Evolutionary conservation across 2,113 vertebrate species (phyloP), one percentile per base, ranked within the genome.

Genomic region (Jaculus jaculus): DNA sequence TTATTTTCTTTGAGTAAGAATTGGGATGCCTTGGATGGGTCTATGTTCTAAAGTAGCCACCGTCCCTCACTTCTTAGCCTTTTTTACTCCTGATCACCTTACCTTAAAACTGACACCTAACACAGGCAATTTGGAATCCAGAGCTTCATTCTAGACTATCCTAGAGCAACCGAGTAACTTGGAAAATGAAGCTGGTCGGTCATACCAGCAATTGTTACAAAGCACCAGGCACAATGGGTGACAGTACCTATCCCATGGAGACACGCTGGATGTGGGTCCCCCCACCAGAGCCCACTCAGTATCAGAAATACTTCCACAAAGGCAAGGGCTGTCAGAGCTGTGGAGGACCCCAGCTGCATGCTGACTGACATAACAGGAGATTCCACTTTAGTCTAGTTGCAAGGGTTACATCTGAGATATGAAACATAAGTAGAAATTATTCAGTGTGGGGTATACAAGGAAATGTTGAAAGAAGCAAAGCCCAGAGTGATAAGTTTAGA

Each of bases 341-440:
- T 0, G 8, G 32, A n/a, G 39, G 32, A 93, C 34, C 8, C n/a
- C 60, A 51, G 11, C 7, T 23, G 54, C 0, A 0, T 6, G 12
- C 54, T 9, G 2, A n/a, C 13, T 42, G 24, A 5, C 30, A 1
- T 30, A 42, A 26, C 17, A 1, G 1, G 58, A 54, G n/a, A 81
- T 23, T 21, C 28, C 28, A 28, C 60, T 65, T n/a, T 37, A 24
- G 18, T 32, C 69, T n/a, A n/a, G n/a, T n/a, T n/a, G n/a, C 37
- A 5, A 12, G 37, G 26, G 10, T 94, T 96, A 85, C 77, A 87
- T 7, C 42, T 72, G 78, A 90, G 63, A 51, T 47, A 11, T 87
- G 74, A 84, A 71, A 80, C 54, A 3, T 2, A 87, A 68, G 16
- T 39, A 61, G 68, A 54, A 84, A 42, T 83, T 58, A 75, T 66